Base-by-base conservation (phyloP, 2,113 vertebrate genomes). In the Mesocricetus auratus region DNA sequence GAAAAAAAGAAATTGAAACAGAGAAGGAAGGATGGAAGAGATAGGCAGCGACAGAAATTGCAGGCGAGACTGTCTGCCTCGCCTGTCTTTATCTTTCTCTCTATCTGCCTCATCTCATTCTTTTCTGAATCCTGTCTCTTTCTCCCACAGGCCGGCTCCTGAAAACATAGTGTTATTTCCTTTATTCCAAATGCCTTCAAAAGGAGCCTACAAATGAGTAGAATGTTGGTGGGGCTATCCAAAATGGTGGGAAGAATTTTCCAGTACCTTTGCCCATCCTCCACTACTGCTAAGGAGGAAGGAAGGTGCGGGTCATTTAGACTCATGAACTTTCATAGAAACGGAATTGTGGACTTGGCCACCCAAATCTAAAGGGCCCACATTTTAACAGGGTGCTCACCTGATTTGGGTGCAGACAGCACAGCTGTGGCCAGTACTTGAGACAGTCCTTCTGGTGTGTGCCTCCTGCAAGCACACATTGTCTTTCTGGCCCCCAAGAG, bases 1-100 rank as follows among this genome's bases (percentile, higher is more conserved):
- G 26, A 11, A 94, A 83, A 74, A 90, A 95, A 73, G 92, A 97
- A 97, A 97, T 66, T 90, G 90, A 97, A 97, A 96, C 74, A 78
- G 91, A 96, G 91, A 96, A 56, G 85, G 91, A 90, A 68, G 74
- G 94, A 90, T 95, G 79, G 64, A 64, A 85, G 86, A 96, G 92
- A 97, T 69, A 96, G 50, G 86, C 50, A 60, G 73, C 68, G 89
- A 89, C 85, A 92, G 92, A 86, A 78, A 91, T 83, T 17, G 85
- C 58, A 69, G 85, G 81, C 26, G 9, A 86, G 75, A 62, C 79
- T 22, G 58, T 82, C 95, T n/a, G 92, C 77, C 64, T 47, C 53
- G 0, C 90, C 56, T 10, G 22, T 29, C 93, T 95, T 75, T 90
- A 88, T 97, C 97, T 86, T n/a, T 22, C 82, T 91, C 91, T 68